These are phyloP conservation scores for Dynastes grantii DNA, from an alignment of 2,888 invertebrate genomes.

Conservation along the genomic window DNA sequence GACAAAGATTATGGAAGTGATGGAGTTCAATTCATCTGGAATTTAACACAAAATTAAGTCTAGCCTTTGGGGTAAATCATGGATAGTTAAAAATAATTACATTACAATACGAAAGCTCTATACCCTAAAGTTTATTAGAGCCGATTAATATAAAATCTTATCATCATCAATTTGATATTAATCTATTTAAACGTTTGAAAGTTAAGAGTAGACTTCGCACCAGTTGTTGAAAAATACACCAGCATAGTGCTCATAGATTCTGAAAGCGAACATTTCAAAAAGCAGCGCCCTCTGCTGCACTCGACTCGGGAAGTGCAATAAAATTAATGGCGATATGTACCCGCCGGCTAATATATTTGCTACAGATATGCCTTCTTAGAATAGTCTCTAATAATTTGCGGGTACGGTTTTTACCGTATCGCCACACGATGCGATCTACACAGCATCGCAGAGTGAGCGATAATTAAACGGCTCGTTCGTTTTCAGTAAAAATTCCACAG, in stretches of 20 bases:
- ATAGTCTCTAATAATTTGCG: constrained; percentile 52
- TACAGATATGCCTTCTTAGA: constrained; percentile 53
- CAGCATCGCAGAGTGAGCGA: constrained; percentile 6
- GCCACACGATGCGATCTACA: constrained; percentile 47
- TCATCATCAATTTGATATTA: too few relatives aligned
- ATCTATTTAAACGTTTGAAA: background rate
- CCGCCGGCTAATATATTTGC: constrained; percentile 53
- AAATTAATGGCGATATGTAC: constrained; percentile 51
- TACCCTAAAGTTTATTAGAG: too few relatives aligned
- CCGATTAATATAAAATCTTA: too few relatives aligned
- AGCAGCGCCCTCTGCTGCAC: background rate
- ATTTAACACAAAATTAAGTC: too few relatives aligned
- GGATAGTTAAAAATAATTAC: too few relatives aligned
- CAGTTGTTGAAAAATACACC: constrained; percentile 21
- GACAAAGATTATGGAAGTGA: too few relatives aligned
- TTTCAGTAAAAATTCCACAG: constrained; percentile 36
- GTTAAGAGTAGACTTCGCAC: background rate
- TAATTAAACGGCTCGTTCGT: constrained; percentile 36
- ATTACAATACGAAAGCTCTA: too few relatives aligned
- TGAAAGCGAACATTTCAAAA: constrained; percentile 15
- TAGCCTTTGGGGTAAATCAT: too few relatives aligned
- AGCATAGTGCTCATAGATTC: constrained; percentile 17
- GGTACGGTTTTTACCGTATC: constrained; percentile 49
- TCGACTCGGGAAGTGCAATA: constrained; percentile 41
- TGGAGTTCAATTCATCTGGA: too few relatives aligned